phyloP scores from a whole-genome alignment of 2,797 vertebrate genomes.

The Arnoldichthys spilopterus region DNA sequence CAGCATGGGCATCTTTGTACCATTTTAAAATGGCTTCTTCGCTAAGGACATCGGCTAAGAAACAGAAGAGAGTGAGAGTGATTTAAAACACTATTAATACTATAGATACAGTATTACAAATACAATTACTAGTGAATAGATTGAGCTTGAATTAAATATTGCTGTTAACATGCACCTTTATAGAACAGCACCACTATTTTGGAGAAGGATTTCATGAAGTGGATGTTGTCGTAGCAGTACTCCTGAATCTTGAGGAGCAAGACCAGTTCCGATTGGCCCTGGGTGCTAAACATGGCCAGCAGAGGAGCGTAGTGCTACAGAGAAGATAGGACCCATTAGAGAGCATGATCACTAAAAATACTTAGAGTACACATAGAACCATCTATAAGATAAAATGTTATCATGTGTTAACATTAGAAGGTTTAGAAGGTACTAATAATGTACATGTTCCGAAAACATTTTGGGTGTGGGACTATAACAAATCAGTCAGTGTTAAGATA shows the following conservation, averaged over 20 bases:
- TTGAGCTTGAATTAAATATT: background rate
- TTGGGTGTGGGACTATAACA: background rate
- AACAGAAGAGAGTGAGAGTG: background rate
- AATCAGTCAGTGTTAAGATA: too few species aligned
- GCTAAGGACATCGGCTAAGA: slow-evolving; percentile 87
- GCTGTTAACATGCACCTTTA: slow-evolving; percentile 79
- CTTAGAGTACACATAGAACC: background rate
- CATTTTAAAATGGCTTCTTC: slow-evolving; percentile 92
- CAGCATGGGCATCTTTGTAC: slow-evolving; percentile 88
- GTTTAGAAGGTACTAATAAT: background rate
- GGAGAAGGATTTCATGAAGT: slow-evolving; percentile 95
- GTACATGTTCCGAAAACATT: background rate
- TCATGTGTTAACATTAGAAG: background rate
- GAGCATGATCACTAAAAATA: background rate
- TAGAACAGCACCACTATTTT: slow-evolving; percentile 95
- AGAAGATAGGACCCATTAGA: background rate
- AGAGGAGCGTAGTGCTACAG: slow-evolving; percentile 88
- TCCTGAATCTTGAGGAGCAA: slow-evolving; percentile 92
- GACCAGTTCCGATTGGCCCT: slow-evolving; percentile 89
- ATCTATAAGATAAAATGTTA: background rate
- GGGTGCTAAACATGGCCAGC: slow-evolving; percentile 89
- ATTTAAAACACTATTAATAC: background rate
- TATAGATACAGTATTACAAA: background rate
- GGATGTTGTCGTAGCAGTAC: slow-evolving; percentile 94
- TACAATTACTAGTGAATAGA: background rate